Percentiles rank a stretch among this genome's conserved stretches.
Evolutionary conservation across 2,113 vertebrate genomes (phyloP).

Genomic region (Pachyramphus minor): DNA sequence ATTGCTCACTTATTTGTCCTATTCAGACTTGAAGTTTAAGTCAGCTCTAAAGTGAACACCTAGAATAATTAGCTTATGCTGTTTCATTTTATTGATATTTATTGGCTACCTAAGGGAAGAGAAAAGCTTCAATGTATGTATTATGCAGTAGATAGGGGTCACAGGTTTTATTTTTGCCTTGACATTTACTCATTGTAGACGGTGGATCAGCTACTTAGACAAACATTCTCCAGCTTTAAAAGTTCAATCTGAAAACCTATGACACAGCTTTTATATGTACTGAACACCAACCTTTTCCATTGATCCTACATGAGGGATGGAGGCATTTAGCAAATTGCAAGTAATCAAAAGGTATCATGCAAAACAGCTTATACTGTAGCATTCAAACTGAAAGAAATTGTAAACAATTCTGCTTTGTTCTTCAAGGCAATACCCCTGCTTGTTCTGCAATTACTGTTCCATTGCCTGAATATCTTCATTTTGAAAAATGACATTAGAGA

Average conservation of each 20-base stretch:
- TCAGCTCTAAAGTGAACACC: background rate
- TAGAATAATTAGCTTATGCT: background rate
- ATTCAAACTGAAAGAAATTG: background rate
- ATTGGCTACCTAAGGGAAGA: background rate
- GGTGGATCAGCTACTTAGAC: background rate
- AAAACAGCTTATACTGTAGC: background rate
- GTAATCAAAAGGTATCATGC: background rate
- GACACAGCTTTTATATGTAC: background rate
- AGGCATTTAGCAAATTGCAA: background rate
- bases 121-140: constrained; percentile 23
- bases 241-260: constrained; percentile 18
- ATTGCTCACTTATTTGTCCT: background rate
- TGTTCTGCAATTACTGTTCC: background rate
- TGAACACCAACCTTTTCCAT: background rate
- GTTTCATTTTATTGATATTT: constrained; percentile 37
- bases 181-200: constrained; percentile 22
- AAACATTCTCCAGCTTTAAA: constrained; percentile 41
- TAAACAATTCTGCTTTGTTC: background rate
- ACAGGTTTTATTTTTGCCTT: constrained; percentile 38
- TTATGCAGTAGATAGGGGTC: constrained; percentile 5
- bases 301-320: background rate
- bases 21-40: background rate
- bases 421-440: background rate
- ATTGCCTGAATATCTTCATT: background rate
- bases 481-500: background rate